Percentiles rank a stretch among this genome's conserved stretches.
These are phyloP conservation scores for Cynopterus brachyotis DNA, from an alignment of 2,113 vertebrate genomes.

Conservation along the genomic window DNA sequence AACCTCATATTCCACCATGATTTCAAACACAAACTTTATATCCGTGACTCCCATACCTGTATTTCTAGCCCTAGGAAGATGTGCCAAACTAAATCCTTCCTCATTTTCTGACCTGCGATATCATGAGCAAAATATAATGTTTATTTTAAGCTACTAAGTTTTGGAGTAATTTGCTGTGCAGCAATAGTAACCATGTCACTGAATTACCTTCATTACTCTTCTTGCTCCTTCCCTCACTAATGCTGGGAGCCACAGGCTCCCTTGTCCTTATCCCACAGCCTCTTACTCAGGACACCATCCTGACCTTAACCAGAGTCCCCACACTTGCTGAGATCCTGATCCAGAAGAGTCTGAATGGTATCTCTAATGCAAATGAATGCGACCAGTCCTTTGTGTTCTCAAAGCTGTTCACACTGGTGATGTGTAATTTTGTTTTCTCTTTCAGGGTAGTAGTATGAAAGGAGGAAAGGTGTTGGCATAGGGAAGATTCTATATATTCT, in stretches of 20 bases:
- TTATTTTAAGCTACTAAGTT: not conserved
- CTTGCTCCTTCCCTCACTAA: not conserved
- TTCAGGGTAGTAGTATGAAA: not conserved
- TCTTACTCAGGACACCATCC: not conserved
- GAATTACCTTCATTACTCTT: not conserved
- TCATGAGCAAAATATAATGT: not conserved
- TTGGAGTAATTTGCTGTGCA: not conserved
- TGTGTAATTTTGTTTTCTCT: not conserved
- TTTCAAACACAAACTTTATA: not conserved
- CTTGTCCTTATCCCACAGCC: not conserved
- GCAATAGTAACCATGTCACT: not conserved
- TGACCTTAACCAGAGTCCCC: not conserved
- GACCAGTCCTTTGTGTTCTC: not conserved
- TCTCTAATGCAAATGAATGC: not conserved
- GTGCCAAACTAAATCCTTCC: not conserved
- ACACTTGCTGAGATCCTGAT: not conserved
- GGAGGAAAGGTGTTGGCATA: not conserved
- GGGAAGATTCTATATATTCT: not conserved
- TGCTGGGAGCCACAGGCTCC: not conserved
- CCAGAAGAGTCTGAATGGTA: not conserved
- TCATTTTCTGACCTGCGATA: not conserved
- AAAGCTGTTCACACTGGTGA: not conserved
- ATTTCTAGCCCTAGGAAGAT: not conserved
- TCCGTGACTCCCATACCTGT: not conserved
- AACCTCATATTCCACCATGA: not conserved